Evolutionary conservation across 2,888 invertebrate species (phyloP).

Genomic region (Amblyjoppa fuscipennis): DNA sequence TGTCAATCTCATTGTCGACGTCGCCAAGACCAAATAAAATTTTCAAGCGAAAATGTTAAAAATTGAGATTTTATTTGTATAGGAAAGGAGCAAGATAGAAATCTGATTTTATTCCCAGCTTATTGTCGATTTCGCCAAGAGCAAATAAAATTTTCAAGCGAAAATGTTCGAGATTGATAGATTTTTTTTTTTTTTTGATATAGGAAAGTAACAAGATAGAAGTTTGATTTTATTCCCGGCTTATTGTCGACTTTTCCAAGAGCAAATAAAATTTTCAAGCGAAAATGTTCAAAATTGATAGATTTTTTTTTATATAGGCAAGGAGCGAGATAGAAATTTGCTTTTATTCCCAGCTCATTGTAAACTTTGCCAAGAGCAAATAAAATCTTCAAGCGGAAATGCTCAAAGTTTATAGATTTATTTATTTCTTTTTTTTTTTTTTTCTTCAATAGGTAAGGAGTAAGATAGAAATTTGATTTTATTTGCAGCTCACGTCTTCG

Average conservation of each 20-base stretch:
- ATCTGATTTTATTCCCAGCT: background rate
- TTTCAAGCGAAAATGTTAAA: no score
- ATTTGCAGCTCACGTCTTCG: background rate
- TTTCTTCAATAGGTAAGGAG: background rate
- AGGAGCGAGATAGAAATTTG: background rate
- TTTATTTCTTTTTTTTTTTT: background rate
- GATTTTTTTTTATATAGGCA: no score
- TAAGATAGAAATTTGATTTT: background rate
- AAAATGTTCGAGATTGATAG: background rate
- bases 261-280: no score
- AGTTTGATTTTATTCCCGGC: background rate
- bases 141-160: no score
- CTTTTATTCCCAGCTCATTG: background rate
- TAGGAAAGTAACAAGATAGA: no score
- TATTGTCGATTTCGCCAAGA: no score
- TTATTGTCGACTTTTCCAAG: no score
- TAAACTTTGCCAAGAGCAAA: no score
- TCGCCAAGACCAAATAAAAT: background rate
- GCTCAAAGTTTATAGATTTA: background rate
- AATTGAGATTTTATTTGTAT: no score
- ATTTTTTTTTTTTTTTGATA: background rate
- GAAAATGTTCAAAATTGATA: background rate
- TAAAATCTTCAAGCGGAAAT: no score
- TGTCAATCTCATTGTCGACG: background rate
- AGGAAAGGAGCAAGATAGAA: background rate